These are phyloP conservation scores for Venturia canescens DNA, from an alignment of 1,140 invertebrate genomes.

Conservation along the genomic window DNA sequence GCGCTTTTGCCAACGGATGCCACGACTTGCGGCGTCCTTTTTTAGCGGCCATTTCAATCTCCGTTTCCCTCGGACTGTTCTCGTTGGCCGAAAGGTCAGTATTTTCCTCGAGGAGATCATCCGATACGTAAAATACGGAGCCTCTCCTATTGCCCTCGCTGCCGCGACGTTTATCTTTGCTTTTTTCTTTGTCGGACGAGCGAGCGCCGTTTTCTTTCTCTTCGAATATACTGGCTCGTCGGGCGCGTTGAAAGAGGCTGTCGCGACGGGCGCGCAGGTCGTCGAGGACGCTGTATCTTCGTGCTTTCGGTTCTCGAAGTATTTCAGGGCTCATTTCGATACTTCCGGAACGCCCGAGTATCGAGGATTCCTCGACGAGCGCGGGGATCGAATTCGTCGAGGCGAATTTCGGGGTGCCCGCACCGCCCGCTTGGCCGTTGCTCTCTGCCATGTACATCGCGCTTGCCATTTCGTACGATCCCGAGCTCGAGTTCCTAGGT, in stretches of 20 bases:
- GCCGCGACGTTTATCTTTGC: constrained; percentile 59
- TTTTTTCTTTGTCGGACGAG: constrained; percentile 51
- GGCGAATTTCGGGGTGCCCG: constrained; percentile 65
- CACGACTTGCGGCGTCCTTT: constrained; percentile 82
- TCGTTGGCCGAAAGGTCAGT: constrained; percentile 70
- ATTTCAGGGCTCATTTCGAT: constrained; percentile 32
- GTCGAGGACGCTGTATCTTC: constrained; percentile 72
- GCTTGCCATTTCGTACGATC: constrained; percentile 65
- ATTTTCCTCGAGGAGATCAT: constrained; percentile 70
- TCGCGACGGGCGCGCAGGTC: constrained; percentile 71
- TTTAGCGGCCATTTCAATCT: constrained; percentile 75
- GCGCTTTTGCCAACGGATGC: constrained; percentile 79
- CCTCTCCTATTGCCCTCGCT: constrained; percentile 58
- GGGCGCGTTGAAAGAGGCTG: constrained; percentile 69
- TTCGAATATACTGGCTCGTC: constrained; percentile 68
- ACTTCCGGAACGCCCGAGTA: constrained; percentile 41
- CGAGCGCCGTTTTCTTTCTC: constrained; percentile 66
- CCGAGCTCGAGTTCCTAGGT: neutral
- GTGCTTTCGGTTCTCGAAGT: constrained; percentile 48
- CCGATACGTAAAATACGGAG: constrained; percentile 68
- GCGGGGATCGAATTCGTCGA: constrained; percentile 75
- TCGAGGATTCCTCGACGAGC: constrained; percentile 64
- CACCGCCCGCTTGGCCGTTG: constrained; percentile 56
- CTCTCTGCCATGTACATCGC: constrained; percentile 71
- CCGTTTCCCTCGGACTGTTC: constrained; percentile 60